Evolutionary conservation across 53 echinoderm and acorn worm genomes (phyloP).

Genomic region (Patiria pectinifera): DNA sequence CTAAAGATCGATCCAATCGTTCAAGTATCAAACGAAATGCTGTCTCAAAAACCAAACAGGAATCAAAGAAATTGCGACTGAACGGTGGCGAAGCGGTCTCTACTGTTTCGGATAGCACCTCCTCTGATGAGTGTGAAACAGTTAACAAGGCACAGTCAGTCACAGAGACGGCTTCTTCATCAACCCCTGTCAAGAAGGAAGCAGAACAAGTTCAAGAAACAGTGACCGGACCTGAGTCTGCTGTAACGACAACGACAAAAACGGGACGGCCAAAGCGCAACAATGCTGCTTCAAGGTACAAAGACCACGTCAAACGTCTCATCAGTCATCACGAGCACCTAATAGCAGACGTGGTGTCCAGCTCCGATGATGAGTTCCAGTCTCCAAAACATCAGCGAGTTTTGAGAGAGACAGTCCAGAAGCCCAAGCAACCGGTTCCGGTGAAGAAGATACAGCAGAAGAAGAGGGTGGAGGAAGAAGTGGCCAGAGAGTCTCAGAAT

Average conservation of each 20-base stretch:
- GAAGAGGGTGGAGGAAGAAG: background rate
- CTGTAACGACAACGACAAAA: background rate
- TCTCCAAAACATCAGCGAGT: slow-evolving; percentile 16
- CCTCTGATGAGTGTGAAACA: slow-evolving; percentile 24
- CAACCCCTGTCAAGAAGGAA: background rate
- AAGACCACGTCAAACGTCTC: slow-evolving; percentile 89
- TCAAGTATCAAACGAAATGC: slow-evolving; percentile 25
- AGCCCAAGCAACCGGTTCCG: background rate
- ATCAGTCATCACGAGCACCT: slow-evolving; percentile 83
- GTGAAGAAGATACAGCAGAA: background rate
- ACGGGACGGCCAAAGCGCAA: slow-evolving; percentile 45
- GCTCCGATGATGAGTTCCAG: slow-evolving; percentile 79
- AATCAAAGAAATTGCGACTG: slow-evolving; percentile 45
- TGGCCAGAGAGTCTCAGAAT: background rate
- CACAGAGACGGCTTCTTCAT: background rate
- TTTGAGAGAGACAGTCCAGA: background rate
- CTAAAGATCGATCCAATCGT: background rate
- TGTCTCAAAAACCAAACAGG: slow-evolving; percentile 9
- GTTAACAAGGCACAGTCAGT: background rate
- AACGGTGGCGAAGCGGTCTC: slow-evolving; percentile 41
- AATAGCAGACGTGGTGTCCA: slow-evolving; percentile 65
- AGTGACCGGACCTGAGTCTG: background rate
- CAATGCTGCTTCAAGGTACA: slow-evolving; percentile 61
- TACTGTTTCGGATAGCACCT: slow-evolving; percentile 33
- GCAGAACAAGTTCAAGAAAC: background rate